Evolutionary conservation across 2,797 vertebrate genomes (phyloP), one percentile per base, ranked within the genome.

Genomic region (Alfaro cultratus): DNA sequence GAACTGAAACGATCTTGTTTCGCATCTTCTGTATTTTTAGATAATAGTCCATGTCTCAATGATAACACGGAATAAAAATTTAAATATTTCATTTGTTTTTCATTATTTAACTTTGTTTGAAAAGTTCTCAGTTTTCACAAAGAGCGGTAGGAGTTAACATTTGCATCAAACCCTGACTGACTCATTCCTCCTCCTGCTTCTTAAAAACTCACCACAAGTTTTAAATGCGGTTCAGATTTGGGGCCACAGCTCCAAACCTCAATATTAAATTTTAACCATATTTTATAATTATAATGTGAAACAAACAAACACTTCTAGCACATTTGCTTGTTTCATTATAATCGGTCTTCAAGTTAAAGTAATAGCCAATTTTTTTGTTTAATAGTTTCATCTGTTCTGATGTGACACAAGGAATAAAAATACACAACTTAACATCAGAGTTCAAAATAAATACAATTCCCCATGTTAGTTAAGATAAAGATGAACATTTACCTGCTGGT

Each of bases 121-220:
- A 18, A 67, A 10, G 31, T 36, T 36, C 9, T n/a, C n/a, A n/a
- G n/a, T n/a, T n/a, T n/a, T n/a, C n/a, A n/a, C n/a, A n/a, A n/a
- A n/a, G n/a, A n/a, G n/a, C n/a, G n/a, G n/a, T n/a, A n/a, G n/a
- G n/a, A n/a, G n/a, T n/a, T n/a, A 41, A 23, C 18, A 11, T 68
- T 68, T 41, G 4, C 18, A 23, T 43, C 21, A 41, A n/a, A 13
- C 26, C 36, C 36, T 68, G 67, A n/a, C 67, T 43, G 64, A 49
- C n/a, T n/a, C 29, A 49, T 49, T 34, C 29, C 16, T 21, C 9
- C 36, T 68, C 26, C 36, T 43, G 39, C 64, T 68, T 73, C 31
- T 18, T 8, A 73, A 73, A 46, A 73, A 34, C 43, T 49, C n/a
- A 49, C 46, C 71, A 68, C 72, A 41, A 39, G 36, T 68, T 68